Percentiles rank a stretch among this genome's conserved stretches.
phyloP scores from a whole-genome alignment of 2,888 invertebrate genomes.

The Opisthograptis luteolata region DNA sequence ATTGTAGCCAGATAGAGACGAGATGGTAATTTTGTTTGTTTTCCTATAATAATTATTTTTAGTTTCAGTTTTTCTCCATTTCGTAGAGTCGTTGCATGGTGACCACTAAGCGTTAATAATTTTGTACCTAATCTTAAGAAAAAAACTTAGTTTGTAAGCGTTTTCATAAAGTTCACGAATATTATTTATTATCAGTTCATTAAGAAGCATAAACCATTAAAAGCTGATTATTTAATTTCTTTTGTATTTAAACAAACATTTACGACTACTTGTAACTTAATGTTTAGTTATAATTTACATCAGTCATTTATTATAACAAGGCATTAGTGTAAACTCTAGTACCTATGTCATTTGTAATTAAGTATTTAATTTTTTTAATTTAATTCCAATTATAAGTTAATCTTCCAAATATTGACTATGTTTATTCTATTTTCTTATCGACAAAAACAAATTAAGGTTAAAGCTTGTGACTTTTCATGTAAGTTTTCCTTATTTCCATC shows the following conservation, averaged over 20 bases:
- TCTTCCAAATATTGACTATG: conserved; percentile 78
- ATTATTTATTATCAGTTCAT: conserved; percentile 85
- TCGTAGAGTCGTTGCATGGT: conserved; percentile 73
- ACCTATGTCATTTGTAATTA: conserved; percentile 81
- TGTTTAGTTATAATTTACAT: conserved; percentile 51
- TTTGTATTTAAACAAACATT: conserved; percentile 81
- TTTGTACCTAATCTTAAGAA: conserved; percentile 81
- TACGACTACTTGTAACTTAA: conserved; percentile 77
- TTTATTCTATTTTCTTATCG: conserved; percentile 69
- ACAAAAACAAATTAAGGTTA: conserved; percentile 76
- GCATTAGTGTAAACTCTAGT: conserved; percentile 78
- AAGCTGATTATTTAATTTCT: conserved; percentile 81
- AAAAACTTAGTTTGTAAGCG: conserved; percentile 73
- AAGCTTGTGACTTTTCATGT: conserved; percentile 82
- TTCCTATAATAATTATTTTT: conserved; percentile 43
- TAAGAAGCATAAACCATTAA: conserved; percentile 81
- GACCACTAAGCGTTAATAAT: conserved; percentile 78
- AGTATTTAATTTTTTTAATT: conserved; percentile 84
- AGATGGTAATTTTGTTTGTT: conserved; percentile 68
- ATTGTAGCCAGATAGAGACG: conserved; percentile 51
- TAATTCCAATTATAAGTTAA: conserved; percentile 81
- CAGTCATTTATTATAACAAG: conserved; percentile 83
- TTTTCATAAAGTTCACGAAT: conserved; percentile 81
- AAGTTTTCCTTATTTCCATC: conserved; percentile 83
- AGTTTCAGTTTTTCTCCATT: conserved; percentile 76